phyloP scores from a whole-genome alignment of 1,140 invertebrate genomes.

The Trachelipus rathkii region DNA sequence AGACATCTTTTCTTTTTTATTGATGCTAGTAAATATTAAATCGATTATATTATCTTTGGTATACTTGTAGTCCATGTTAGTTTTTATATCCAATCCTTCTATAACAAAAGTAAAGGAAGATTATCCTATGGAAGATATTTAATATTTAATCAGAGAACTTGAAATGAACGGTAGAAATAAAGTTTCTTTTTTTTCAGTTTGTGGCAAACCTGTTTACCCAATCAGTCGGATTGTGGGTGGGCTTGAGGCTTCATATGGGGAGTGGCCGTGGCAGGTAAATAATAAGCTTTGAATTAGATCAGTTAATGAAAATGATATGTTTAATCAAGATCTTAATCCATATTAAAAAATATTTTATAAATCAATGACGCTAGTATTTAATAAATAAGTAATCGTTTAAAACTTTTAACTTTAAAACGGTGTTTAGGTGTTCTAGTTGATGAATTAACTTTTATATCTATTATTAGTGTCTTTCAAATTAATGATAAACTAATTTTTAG shows the following conservation, averaged over 20 bases:
- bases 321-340: too few species aligned
- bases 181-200: slow-evolving; percentile 60
- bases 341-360: too few species aligned
- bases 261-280: slow-evolving; percentile 82
- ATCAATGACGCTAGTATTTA: too few species aligned
- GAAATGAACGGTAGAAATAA: not conserved
- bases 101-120: not conserved
- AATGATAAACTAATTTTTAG: too few species aligned
- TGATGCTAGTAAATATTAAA: too few species aligned
- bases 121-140: not conserved
- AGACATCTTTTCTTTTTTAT: too few species aligned
- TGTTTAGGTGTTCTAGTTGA: not conserved
- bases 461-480: too few species aligned
- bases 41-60: too few species aligned
- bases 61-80: slow-evolving; percentile 31
- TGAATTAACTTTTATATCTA: not conserved
- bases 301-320: too few species aligned
- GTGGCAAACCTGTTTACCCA: slow-evolving; percentile 74
- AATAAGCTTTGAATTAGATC: not conserved
- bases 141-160: not conserved
- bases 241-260: slow-evolving; percentile 71
- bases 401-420: too few species aligned
- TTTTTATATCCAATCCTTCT: not conserved
- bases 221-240: slow-evolving; percentile 79
- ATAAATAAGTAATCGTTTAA: too few species aligned